A percentile compares a stretch with the other conserved stretches of the same genome.
These are phyloP conservation scores for Platalea minor DNA, from an alignment of 2,797 vertebrate species.

Conservation along the genomic window DNA sequence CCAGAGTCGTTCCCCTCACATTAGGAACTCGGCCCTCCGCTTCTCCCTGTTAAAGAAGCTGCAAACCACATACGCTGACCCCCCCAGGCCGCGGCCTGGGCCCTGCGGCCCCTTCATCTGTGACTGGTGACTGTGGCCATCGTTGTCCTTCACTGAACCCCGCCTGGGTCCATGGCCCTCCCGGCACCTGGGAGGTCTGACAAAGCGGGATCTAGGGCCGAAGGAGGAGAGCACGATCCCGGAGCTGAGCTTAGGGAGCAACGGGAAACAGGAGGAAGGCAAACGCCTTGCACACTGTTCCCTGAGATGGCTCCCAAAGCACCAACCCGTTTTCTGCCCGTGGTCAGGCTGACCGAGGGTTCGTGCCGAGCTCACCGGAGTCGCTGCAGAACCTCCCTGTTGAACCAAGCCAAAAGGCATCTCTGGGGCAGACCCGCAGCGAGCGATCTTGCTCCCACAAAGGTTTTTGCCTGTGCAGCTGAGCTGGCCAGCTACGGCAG, in stretches of 20 bases:
- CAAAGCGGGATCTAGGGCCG: accelerated
- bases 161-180: neutral
- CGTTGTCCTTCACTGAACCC: accelerated
- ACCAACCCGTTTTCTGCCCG: neutral
- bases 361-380: neutral
- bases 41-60: neutral
- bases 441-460: neutral
- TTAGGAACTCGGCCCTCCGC: neutral
- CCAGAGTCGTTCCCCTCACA: accelerated
- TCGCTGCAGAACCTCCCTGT: accelerated
- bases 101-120: neutral
- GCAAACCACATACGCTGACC: neutral
- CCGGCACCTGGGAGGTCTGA: neutral
- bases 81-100: accelerated
- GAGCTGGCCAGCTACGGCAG: neutral
- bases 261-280: accelerated
- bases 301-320: neutral
- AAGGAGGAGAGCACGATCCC: neutral
- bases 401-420: neutral
- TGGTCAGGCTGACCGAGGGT: accelerated
- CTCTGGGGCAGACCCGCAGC: neutral
- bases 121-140: accelerated
- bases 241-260: accelerated
- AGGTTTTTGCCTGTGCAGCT: neutral
- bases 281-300: accelerated